phyloP scores from a whole-genome alignment of 1,140 invertebrate species.

The Drosophila sp. region DNA sequence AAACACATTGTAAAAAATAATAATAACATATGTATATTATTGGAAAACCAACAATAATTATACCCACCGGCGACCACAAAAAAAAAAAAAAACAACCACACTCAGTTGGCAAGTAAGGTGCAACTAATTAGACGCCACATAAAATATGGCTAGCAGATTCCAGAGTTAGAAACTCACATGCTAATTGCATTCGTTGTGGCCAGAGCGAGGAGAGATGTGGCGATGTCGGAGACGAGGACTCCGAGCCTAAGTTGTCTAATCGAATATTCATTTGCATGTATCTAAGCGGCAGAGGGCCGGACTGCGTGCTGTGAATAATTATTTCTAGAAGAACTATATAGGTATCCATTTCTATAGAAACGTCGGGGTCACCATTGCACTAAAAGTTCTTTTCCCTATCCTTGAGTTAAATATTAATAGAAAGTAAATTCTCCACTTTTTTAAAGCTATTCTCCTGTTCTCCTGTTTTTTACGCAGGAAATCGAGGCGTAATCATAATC shows the following conservation, averaged over 20 bases:
- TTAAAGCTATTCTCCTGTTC: background rate
- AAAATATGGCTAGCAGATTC: background rate
- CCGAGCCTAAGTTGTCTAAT: background rate
- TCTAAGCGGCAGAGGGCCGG: no score
- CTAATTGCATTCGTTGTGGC: conserved; percentile 2
- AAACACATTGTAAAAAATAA: background rate
- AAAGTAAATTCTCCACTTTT: no score
- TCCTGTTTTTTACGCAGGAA: background rate
- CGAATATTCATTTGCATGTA: background rate
- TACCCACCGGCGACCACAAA: background rate
- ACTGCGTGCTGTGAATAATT: no score
- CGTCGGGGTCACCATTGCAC: no score
- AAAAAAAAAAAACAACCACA: background rate
- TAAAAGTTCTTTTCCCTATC: no score
- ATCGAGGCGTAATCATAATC: background rate
- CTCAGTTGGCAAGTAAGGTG: background rate
- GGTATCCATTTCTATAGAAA: no score
- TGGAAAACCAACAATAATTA: background rate
- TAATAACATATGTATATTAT: background rate
- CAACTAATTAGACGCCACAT: conserved; percentile 2
- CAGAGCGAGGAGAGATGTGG: background rate
- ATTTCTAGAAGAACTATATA: no score
- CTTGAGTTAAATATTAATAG: no score
- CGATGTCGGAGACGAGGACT: background rate
- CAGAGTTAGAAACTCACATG: background rate